Evolutionary conservation across 2,888 invertebrate species (phyloP).

Genomic region (Digitonthophagus gazella): DNA sequence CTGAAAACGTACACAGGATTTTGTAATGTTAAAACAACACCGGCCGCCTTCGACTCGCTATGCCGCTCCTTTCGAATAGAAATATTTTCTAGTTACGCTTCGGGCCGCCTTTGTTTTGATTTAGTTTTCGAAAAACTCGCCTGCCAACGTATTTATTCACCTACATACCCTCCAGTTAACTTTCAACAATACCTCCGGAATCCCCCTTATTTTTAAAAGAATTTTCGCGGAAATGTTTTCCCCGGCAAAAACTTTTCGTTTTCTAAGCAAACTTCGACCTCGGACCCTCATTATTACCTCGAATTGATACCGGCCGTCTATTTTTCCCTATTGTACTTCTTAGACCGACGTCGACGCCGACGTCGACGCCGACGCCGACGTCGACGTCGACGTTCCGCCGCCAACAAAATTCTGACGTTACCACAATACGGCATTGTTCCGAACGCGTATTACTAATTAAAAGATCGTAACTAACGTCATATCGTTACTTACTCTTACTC

Average conservation of each 20-base stretch:
- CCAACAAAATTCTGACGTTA: too few species aligned
- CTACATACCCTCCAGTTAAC: not conserved
- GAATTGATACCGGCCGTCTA: not conserved
- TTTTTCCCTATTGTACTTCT: not conserved
- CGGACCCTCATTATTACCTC: not conserved
- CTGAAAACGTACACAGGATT: not conserved
- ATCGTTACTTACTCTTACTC: too few species aligned
- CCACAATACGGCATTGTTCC: too few species aligned
- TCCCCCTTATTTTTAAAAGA: not conserved
- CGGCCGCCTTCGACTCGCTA: not conserved
- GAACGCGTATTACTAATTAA: too few species aligned
- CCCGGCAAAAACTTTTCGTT: not conserved
- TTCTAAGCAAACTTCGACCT: not conserved
- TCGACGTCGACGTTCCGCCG: too few species aligned
- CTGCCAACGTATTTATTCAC: not conserved
- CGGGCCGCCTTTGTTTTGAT: not conserved
- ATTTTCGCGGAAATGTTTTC: not conserved
- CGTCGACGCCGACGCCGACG: too few species aligned
- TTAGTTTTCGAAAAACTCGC: not conserved
- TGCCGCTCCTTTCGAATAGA: not conserved
- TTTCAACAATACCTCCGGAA: not conserved
- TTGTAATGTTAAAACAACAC: slow-evolving; percentile 14
- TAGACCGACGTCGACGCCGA: too few species aligned
- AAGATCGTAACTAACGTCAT: too few species aligned
- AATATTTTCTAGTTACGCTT: not conserved